Percentiles rank a stretch among this genome's conserved stretches.
These are phyloP conservation scores for Notospermus geniculatus DNA, from an alignment of 1,140 invertebrate genomes.

Conservation along the genomic window DNA sequence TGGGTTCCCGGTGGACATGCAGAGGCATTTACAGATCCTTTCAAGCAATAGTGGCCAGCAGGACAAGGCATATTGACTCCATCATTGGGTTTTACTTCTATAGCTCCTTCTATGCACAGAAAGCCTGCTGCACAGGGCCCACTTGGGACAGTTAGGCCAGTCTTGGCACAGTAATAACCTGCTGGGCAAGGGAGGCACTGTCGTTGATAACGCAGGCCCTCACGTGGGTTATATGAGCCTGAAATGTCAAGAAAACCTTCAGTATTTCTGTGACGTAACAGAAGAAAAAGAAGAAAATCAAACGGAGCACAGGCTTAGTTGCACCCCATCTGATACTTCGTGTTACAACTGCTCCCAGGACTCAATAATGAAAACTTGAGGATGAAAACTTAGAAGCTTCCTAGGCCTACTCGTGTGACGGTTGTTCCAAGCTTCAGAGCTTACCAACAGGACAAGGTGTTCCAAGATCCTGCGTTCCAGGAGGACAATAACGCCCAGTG, in stretches of 20 bases:
- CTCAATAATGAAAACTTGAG: no score
- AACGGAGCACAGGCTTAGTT: no score
- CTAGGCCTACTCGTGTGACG: no score
- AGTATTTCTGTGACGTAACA: background rate
- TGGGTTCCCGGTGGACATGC: conserved; percentile 37
- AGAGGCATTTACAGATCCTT: conserved; percentile 32
- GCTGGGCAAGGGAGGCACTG: conserved; percentile 40
- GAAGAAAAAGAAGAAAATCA: conserved; percentile 8
- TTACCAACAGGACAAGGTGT: conserved; percentile 43
- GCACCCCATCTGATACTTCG: no score
- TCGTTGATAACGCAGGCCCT: conserved; percentile 19
- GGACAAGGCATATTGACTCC: conserved; percentile 47
- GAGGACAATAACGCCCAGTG: conserved; percentile 45
- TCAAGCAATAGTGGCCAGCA: conserved; percentile 43
- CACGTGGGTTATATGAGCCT: conserved; percentile 42
- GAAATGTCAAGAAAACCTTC: background rate
- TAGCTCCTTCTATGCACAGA: conserved; percentile 38
- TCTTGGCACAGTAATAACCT: conserved; percentile 42
- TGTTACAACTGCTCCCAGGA: no score
- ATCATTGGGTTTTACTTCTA: conserved; percentile 34
- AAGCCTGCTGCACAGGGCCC: conserved; percentile 45
- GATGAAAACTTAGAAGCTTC: no score
- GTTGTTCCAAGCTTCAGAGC: conserved; percentile 1
- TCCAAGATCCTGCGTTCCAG: conserved; percentile 40
- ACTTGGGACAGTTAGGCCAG: conserved; percentile 32